phyloP scores from a whole-genome alignment of 2,797 vertebrate genomes.

The Morelia viridis region DNA sequence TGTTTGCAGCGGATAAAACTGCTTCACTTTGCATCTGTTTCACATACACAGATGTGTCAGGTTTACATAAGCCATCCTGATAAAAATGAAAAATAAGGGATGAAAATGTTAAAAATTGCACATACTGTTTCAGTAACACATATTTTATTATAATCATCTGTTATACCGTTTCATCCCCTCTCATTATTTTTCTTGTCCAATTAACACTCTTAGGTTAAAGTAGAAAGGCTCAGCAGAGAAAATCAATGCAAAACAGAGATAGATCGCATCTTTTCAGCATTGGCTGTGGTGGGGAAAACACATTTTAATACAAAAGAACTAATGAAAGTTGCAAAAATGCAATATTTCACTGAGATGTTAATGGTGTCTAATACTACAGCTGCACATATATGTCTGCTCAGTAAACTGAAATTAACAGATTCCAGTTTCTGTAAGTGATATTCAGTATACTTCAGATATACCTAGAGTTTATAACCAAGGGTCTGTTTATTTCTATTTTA shows the following conservation, averaged over 20 bases:
- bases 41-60: slow-evolving; percentile 76
- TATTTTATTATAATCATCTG: slow-evolving; percentile 68
- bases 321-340: background rate
- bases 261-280: background rate
- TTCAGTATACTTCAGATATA: background rate
- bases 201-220: slow-evolving; percentile 58
- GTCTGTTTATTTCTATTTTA: background rate
- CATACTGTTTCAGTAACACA: slow-evolving; percentile 64
- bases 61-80: slow-evolving; percentile 76
- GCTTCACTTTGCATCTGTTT: slow-evolving; percentile 76
- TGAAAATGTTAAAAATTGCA: slow-evolving; percentile 73
- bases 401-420: background rate
- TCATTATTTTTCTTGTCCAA: slow-evolving; percentile 44
- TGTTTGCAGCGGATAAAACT: slow-evolving; percentile 71
- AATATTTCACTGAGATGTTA: background rate
- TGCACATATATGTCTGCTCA: background rate
- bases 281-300: background rate
- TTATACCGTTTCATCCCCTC: slow-evolving; percentile 55
- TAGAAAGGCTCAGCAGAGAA: slow-evolving; percentile 26
- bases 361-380: background rate
- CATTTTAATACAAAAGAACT: background rate
- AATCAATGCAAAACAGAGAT: background rate
- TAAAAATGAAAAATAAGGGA: slow-evolving; percentile 72
- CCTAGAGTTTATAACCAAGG: background rate
- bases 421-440: background rate